Evolutionary conservation across 2,797 vertebrate species (phyloP), one percentile per base, ranked within the genome.

Genomic region (Xyrichtys novacula): DNA sequence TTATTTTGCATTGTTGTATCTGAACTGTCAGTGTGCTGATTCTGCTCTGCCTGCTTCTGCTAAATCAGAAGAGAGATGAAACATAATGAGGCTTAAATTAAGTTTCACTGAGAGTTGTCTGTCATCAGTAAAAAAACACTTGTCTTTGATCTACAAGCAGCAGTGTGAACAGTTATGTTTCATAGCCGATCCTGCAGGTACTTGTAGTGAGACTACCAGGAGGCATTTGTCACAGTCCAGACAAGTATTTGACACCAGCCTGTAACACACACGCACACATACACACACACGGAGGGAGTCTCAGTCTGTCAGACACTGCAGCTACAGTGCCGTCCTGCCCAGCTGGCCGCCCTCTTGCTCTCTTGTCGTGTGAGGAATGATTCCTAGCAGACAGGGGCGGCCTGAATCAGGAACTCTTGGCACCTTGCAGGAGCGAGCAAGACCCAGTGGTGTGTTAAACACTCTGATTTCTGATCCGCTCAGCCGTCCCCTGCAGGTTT

Each of bases 231-330:
- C 91, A 91, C 91, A 72, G 83, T 65, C 83, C 81, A 87, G 90
- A 88, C 85, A 92, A 93, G 89, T 91, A 92, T 93, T 93, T 94
- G 89, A 93, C 92, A 87, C 84, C 38, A 43, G 74, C 58, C 84
- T 91, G 92, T 65, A 88, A 93, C 76, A 76, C 81, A 71, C 74
- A 83, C 84, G 81, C 20, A 43, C 40, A 42, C 44, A 48, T 6
- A 11, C 47, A 29, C 47, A 49, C 47, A 49, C 25, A 49, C 14
- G 73, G 78, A 74, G 65, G 38, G 53, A 78, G 79, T 29, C 80
- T 84, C 71, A 44, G 75, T 77, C 75, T 84, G 87, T 80, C 88
- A 88, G 88, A 90, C 89, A 90, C 85, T 90, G 85, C 85, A 85
- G 82, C 87, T 77, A 83, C 85, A 88, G 86, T 82, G 34, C 80